Evolutionary conservation across 1,140 invertebrate species (phyloP).

Genomic region (Cephus cinctus): DNA sequence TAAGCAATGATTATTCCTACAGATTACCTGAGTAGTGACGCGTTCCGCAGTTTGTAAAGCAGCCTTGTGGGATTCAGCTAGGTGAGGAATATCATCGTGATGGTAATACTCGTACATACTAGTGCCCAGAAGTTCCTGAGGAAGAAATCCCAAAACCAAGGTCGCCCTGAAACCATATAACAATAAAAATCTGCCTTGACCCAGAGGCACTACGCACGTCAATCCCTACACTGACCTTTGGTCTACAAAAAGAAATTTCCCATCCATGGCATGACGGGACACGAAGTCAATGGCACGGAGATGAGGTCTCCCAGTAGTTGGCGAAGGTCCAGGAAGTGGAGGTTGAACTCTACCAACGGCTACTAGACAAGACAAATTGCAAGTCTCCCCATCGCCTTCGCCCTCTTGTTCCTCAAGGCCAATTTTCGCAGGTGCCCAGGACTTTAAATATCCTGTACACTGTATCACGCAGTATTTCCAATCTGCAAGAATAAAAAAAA

Average conservation of each 20-base stretch:
- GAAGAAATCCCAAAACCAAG: constrained; percentile 83
- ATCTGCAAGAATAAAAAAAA: constrained; percentile 57
- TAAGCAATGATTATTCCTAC: constrained; percentile 3
- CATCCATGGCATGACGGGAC: constrained; percentile 90
- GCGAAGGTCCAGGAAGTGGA: constrained; percentile 22
- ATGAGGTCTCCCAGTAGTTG: constrained; percentile 33
- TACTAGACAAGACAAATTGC: constrained; percentile 83
- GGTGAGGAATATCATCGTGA: constrained; percentile 75
- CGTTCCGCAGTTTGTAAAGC: constrained; percentile 68
- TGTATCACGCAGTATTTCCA: constrained; percentile 80
- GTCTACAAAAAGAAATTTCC: constrained; percentile 97
- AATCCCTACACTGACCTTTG: constrained; percentile 62
- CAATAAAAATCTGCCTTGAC: too few relatives aligned
- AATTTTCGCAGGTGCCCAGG: constrained; percentile 82
- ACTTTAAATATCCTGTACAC: constrained; percentile 90
- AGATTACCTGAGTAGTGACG: constrained; percentile 66
- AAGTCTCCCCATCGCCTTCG: constrained; percentile 70
- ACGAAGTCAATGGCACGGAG: constrained; percentile 75
- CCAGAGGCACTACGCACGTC: too few relatives aligned
- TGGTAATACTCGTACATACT: constrained; percentile 94
- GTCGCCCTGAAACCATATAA: constrained; percentile 68
- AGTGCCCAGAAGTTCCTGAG: constrained; percentile 88
- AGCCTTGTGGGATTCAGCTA: constrained; percentile 84
- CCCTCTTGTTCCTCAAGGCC: constrained; percentile 64
- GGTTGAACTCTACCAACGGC: constrained; percentile 75